A percentile compares a stretch with the other conserved stretches of the same genome.
These are phyloP conservation scores for Platerodrilus igneus DNA, from an alignment of 2,888 invertebrate genomes.

Conservation along the genomic window DNA sequence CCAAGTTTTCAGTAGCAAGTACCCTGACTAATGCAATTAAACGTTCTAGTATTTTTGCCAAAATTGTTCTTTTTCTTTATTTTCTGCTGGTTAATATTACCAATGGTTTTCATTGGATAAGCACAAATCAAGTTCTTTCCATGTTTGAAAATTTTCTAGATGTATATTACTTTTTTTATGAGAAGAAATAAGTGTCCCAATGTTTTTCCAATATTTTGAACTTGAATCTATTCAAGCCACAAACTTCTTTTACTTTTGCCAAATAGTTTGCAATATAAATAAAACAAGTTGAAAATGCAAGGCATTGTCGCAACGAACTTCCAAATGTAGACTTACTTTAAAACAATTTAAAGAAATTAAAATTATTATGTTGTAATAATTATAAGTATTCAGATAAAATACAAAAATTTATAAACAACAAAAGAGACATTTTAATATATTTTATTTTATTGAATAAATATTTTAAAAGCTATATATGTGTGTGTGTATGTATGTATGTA, in stretches of 20 bases:
- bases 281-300: no score
- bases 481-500: no score
- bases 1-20: constrained; percentile 6
- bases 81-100: constrained; percentile 5
- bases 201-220: constrained; percentile 7
- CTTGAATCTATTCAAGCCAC: no score
- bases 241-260: constrained; percentile 1
- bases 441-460: no score
- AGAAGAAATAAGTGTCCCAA: constrained; percentile 5
- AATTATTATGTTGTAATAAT: no score
- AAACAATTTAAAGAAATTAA: no score
- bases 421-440: no score
- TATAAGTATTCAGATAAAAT: no score
- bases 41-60: constrained; percentile 3
- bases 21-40: constrained; percentile 5
- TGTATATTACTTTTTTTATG: constrained; percentile 1
- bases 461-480: no score
- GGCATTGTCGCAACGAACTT: no score
- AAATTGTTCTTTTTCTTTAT: constrained; percentile 6
- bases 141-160: constrained; percentile 4
- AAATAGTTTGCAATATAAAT: constrained; percentile 6
- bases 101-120: constrained; percentile 6
- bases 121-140: constrained; percentile 8
- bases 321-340: no score
- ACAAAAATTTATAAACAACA: no score